phyloP scores from a whole-genome alignment of 2,113 vertebrate species.

The Antigone vipio region DNA sequence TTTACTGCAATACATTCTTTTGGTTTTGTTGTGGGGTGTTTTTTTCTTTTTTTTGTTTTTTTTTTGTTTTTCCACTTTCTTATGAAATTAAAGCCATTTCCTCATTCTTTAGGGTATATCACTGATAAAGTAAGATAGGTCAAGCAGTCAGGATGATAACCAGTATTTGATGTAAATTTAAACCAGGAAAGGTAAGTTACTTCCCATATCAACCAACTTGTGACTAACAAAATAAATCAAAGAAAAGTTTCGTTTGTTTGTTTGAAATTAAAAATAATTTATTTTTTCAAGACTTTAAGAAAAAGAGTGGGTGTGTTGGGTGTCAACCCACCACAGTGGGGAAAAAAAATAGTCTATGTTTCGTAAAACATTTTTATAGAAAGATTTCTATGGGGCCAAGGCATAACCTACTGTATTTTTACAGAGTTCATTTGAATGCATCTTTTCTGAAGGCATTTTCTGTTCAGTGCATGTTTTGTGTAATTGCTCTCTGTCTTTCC shows the following conservation, averaged over 20 bases:
- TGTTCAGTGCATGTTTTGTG: background rate
- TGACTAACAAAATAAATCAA: background rate
- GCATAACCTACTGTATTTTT: background rate
- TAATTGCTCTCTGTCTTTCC: background rate
- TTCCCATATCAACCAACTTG: background rate
- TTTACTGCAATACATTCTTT: background rate
- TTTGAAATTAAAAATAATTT: background rate
- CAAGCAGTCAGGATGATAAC: background rate
- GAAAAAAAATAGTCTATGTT: background rate
- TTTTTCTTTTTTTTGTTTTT: background rate
- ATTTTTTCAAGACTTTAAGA: background rate
- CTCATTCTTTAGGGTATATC: background rate
- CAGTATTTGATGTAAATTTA: background rate
- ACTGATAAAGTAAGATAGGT: background rate
- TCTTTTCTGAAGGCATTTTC: background rate
- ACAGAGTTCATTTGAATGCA: background rate
- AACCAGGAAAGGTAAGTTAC: background rate
- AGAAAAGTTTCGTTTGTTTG: background rate
- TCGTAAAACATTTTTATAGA: background rate
- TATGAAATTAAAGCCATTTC: background rate
- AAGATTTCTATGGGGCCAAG: background rate
- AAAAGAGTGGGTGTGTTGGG: background rate
- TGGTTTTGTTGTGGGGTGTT: too few species aligned
- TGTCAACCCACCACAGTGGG: too few species aligned
- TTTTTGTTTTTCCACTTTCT: background rate